Evolutionary conservation across 2,888 invertebrate species (phyloP), one percentile per base, ranked within the genome.

Genomic region (Leistus spinibarbis): DNA sequence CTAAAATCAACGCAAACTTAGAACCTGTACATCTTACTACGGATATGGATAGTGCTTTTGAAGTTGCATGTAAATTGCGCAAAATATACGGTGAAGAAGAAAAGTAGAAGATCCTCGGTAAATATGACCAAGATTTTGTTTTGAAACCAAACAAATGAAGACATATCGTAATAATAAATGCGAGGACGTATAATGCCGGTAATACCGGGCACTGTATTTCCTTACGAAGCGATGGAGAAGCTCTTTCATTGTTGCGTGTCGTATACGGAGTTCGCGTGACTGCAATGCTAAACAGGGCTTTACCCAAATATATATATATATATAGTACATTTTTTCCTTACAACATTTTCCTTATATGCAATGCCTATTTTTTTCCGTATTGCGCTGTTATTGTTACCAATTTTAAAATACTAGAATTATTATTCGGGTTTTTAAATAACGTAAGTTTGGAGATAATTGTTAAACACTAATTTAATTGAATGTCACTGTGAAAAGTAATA

Each of bases 71-170:
- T 40, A 40, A 40, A 40, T 40, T 13, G 13, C 19, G 19, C 17
- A 60, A 60, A 60, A 19, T 20, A 16, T 19, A 60, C 16, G 60
- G 9, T 20, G 20, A 60, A 40, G 13, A 40, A 13, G 10, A 10
- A 7, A 13, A 7, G 3, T 3, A 17, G 20, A 60, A 60, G 60
- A 20, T 19, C 67, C 60, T 67, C 40, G 16, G 67, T 73, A 73
- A 73, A 73, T 73, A 73, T 73, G 53, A 40, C 27, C 54, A 67
- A 23, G 67, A 73, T 73, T 73, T 73, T 73, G 73, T 73, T 73
- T 73, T 73, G 53, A 67, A 67, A 67, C 67, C 67, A 73, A 73
- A 73, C 73, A 73, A 73, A 73, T 73, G 73, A 73, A 67, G 73
- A 60, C 73, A 67, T 67, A 73, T 60, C 57, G 67, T 16, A 57